Base-by-base conservation (phyloP, 2,888 invertebrate genomes). In the Hyalella azteca region DNA sequence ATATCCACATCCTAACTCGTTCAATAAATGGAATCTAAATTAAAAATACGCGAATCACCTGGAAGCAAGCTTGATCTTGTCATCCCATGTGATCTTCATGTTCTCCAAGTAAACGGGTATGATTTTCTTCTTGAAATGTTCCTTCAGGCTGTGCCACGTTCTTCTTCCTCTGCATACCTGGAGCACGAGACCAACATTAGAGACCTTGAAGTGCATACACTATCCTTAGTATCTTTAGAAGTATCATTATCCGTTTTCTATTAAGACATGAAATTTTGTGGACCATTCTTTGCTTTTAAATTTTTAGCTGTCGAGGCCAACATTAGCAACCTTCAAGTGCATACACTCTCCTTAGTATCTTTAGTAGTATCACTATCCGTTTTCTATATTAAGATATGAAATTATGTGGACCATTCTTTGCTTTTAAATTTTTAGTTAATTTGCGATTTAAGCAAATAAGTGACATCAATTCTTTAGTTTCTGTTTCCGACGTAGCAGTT, bases 71-170 rank as follows among this genome's bases (percentile, higher is more conserved):
- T 32, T 66, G n/a, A 66, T 32, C n/a, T 66, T 66, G n/a, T 66
- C 66, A 36, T 22, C 1, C 15, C 32, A 19, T 7, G 66, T n/a
- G 19, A 66, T 32, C 5, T 36, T n/a, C 36, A 66, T 32, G 13
- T 36, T 32, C 36, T 66, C 66, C 5, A 66, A n/a, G 66, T 36
- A 66, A 15, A 11, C 11, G 36, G 11, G 36, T n/a, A 66, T 39
- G 9, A 66, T 66, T 13, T 66, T 9, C 66, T 36, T 66, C 36
- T 39, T 11, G 66, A 66, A 66, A 19, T 66, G 66, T 4, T 66
- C 66, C 36, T 66, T 66, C 36, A 66, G 32, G 29, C 66, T 66
- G 36, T 66, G 66, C 66, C 66, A 66, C 36, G 36, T 29, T 15
- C 36, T 32, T 19, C 19, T 36, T 22, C n/a, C 15, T 13, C 11